phyloP scores from a whole-genome alignment of 92 coral and sea anemone species.

The Muricea muricata region DNA sequence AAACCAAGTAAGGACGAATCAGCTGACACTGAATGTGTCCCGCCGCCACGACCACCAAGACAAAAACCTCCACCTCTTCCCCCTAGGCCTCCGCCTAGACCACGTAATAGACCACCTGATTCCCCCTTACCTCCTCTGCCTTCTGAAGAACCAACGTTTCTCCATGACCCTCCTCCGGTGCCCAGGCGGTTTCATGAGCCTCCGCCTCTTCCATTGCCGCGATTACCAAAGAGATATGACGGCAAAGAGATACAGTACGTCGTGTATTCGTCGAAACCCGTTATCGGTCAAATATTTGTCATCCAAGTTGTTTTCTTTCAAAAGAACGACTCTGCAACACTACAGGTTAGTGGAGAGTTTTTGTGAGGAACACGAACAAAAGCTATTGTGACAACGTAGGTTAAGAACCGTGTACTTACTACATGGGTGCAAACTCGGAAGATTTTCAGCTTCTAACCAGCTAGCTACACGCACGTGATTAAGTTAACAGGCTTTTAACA shows the following conservation, averaged over 20 bases:
- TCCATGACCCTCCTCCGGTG: not conserved
- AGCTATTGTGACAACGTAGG: too few relatives aligned
- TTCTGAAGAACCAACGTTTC: too few relatives aligned
- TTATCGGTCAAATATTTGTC: conserved; percentile 74
- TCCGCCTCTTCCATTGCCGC: conserved; percentile 36
- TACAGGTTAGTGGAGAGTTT: conserved; percentile 62
- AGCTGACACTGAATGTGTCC: conserved; percentile 6
- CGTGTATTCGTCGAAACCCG: conserved; percentile 71
- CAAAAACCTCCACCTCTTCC: conserved; percentile 62
- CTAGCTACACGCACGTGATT: too few relatives aligned
- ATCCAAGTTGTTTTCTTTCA: conserved; percentile 80
- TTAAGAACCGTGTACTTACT: too few relatives aligned
- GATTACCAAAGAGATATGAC: conserved; percentile 29
- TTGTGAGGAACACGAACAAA: too few relatives aligned
- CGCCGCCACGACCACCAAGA: too few relatives aligned
- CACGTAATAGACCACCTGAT: conserved; percentile 15
- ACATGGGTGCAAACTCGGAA: too few relatives aligned
- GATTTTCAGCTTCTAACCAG: too few relatives aligned
- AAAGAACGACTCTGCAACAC: conserved; percentile 69
- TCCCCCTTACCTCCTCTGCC: conserved; percentile 27
- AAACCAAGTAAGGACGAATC: conserved; percentile 22
- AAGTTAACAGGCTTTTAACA: too few relatives aligned
- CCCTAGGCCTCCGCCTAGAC: conserved; percentile 71
- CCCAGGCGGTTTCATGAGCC: conserved; percentile 24
- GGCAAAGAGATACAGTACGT: conserved; percentile 65